phyloP scores from a whole-genome alignment of 2,797 vertebrate species.

The Nannoperca australis region DNA sequence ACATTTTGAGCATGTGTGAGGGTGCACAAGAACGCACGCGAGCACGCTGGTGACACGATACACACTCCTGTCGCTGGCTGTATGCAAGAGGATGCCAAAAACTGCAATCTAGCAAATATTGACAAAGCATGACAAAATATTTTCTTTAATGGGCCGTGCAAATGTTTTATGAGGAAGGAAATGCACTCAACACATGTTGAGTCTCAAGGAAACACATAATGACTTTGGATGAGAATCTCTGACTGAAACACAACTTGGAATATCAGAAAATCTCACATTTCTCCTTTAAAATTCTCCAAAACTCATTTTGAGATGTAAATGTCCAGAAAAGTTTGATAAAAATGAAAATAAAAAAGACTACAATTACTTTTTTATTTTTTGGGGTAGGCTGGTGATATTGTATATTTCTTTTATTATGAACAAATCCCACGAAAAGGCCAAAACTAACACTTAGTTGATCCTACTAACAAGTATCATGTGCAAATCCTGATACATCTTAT shows the following conservation, averaged over 20 bases:
- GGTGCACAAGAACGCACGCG: not conserved
- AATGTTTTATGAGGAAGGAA: not conserved
- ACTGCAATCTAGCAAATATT: not conserved
- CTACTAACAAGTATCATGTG: not conserved
- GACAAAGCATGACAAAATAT: not conserved
- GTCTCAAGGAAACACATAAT: not conserved
- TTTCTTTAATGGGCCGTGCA: too few species aligned
- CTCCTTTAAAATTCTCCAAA: not conserved
- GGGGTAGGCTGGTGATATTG: too few species aligned
- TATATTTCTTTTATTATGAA: not conserved
- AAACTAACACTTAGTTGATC: not conserved
- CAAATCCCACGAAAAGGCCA: not conserved
- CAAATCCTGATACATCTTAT: not conserved
- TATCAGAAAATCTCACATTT: not conserved
- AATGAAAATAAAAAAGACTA: not conserved
- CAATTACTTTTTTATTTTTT: too few species aligned
- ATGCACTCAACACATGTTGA: not conserved
- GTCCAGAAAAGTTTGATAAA: not conserved
- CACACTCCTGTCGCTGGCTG: not conserved
- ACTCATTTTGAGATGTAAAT: not conserved
- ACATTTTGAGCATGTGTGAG: not conserved
- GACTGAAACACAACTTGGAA: not conserved
- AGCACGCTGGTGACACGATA: not conserved
- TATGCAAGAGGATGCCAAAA: not conserved
- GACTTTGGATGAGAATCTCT: not conserved